Evolutionary conservation across 2,797 vertebrate genomes (phyloP), one percentile per base, ranked within the genome.

Genomic region (Carcharodon carcharias): DNA sequence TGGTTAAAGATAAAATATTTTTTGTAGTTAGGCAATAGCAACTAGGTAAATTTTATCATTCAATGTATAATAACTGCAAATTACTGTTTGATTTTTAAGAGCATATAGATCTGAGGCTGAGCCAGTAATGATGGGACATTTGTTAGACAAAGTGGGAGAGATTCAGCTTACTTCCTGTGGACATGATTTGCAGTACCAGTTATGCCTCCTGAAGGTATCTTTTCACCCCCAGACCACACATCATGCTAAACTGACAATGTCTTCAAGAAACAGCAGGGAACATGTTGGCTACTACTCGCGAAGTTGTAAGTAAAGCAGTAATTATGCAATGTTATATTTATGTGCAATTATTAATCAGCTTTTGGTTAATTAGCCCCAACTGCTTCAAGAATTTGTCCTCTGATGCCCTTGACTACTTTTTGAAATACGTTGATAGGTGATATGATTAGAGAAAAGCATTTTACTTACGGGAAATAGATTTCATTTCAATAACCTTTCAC

Each of bases 281-380:
- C 12, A 31, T 67, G 45, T 95, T 93, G 91, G n/a, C 61, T 63
- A 65, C 63, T 65, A 7, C 93, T 93, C 65, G n/a, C 67, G 91
- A 67, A 45, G 91, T 67, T 67, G 91, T 65, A 93, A 65, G 91
- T 67, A 93, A 65, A 67, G 3, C 12, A 11, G 91, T 67, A 67
- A 93, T 93, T 93, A 93, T 67, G n/a, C n/a, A 93, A 93, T 93
- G 40, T 95, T 54, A 95, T 18, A 95, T 95, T 71, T 54, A 95
- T 95, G 91, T 93, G 69, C 45, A 73, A 95, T 71, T 56, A 73
- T 73, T 58, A 95, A 73, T 77, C 69, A 77, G 31, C 54, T 95
- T 54, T 56, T 77, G 67, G 45, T 40, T 73, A 71, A 95, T 95
- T 56, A 73, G 67, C 69, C 94, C 45, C 67, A 93, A 93, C n/a